These are phyloP conservation scores for Pogona vitticeps DNA, from an alignment of 2,113 vertebrate genomes.

Conservation along the genomic window DNA sequence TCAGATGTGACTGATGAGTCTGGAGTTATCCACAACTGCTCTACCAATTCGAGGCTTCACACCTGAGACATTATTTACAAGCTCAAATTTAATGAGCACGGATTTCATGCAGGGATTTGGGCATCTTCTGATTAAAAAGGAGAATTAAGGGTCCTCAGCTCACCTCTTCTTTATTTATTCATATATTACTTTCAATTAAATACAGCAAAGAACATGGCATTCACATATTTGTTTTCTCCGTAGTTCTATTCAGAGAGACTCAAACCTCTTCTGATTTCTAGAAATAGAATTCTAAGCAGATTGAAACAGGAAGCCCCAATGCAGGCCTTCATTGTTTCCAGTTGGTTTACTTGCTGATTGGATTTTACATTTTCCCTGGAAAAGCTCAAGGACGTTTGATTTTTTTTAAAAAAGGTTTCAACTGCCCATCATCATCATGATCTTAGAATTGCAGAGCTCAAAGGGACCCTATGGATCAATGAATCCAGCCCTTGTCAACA, in stretches of 20 bases:
- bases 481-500: no score
- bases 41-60: neutral
- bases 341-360: neutral
- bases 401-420: neutral
- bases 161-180: slow-evolving; percentile 4
- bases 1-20: fast-evolving
- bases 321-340: neutral
- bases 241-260: neutral
- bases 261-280: neutral
- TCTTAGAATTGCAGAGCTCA: no score
- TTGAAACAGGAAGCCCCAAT: neutral
- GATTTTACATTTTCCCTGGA: neutral
- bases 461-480: no score
- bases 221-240: neutral
- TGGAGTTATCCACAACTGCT: neutral
- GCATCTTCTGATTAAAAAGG: slow-evolving; percentile 10
- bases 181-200: slow-evolving; percentile 26
- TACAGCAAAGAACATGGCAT: neutral
- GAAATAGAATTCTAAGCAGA: neutral
- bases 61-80: slow-evolving; percentile 12
- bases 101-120: slow-evolving; percentile 1
- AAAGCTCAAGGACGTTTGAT: neutral
- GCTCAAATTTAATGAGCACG: neutral
- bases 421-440: neutral
- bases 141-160: slow-evolving; percentile 14